A percentile compares a stretch with the other conserved stretches of the same genome.
These are phyloP conservation scores for Semicossyphus pulcher DNA, from an alignment of 2,113 vertebrate species.

Conservation along the genomic window DNA sequence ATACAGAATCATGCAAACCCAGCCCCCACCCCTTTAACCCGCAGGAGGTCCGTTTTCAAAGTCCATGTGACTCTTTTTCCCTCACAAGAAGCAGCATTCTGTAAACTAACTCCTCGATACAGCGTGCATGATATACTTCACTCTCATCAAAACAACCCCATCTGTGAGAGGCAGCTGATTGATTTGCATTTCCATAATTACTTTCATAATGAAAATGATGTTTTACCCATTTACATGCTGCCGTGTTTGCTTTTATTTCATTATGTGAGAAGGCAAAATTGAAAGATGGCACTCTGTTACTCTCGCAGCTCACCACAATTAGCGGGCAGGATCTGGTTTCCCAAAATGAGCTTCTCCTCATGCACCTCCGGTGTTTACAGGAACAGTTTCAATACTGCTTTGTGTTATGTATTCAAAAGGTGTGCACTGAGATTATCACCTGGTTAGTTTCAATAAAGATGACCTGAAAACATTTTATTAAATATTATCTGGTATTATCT, in stretches of 20 bases:
- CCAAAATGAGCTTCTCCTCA: slow-evolving; percentile 24
- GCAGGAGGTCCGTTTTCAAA: too few species aligned
- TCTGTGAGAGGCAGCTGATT: slow-evolving; percentile 7
- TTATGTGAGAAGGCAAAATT: neutral
- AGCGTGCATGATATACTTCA: neutral
- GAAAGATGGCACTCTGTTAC: slow-evolving; percentile 2
- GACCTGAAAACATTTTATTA: neutral
- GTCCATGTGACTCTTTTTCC: neutral
- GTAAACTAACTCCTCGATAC: neutral
- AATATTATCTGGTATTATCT: neutral
- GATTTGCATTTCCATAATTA: slow-evolving; percentile 12
- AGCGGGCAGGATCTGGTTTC: slow-evolving; percentile 14
- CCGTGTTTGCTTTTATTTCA: slow-evolving; percentile 15
- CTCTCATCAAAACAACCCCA: slow-evolving; percentile 3
- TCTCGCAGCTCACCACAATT: slow-evolving; percentile 15
- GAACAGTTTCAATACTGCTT: neutral
- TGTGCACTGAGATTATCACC: neutral
- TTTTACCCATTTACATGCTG: neutral
- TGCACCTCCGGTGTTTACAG: slow-evolving; percentile 3
- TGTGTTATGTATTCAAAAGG: neutral
- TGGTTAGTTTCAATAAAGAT: neutral
- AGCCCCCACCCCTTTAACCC: too few species aligned
- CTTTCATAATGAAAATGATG: slow-evolving; percentile 1
- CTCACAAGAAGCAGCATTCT: neutral
- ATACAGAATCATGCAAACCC: too few species aligned